These are phyloP conservation scores for Sternarchorhynchus goeldii DNA, from an alignment of 2,797 vertebrate genomes.

Conservation along the genomic window DNA sequence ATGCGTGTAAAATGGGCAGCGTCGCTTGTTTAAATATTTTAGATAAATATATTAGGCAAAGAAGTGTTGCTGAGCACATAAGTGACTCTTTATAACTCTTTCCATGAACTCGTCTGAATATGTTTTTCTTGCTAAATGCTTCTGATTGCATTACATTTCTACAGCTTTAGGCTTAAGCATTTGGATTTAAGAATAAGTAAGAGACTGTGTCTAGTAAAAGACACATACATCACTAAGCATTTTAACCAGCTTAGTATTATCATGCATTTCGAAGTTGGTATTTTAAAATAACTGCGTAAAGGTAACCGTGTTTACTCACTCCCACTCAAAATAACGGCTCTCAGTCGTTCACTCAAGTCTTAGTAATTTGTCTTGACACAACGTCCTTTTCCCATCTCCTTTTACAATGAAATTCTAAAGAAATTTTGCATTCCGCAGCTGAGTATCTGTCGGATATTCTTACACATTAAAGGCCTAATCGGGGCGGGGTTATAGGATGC, in stretches of 20 bases:
- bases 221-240: neutral
- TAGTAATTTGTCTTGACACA: constrained; percentile 62
- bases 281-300: neutral
- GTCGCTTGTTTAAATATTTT: too few relatives aligned
- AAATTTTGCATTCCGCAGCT: constrained; percentile 50
- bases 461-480: constrained; percentile 52
- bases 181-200: neutral
- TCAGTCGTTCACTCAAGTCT: neutral
- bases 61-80: too few relatives aligned
- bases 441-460: constrained; percentile 57
- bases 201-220: neutral
- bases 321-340: neutral
- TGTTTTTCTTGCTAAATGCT: neutral
- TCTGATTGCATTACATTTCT: neutral
- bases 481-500: constrained; percentile 32
- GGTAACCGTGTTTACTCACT: neutral
- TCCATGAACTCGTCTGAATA: neutral
- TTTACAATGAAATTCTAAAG: constrained; percentile 52
- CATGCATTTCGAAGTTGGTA: neutral
- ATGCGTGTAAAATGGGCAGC: constrained; percentile 6
- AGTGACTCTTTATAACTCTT: neutral
- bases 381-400: constrained; percentile 42
- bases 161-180: neutral
- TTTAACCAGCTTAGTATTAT: neutral
- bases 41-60: too few relatives aligned